A percentile compares a stretch with the other conserved stretches of the same genome.
Conservation (phyloP, 2,888 invertebrate genomes). For the Dioctria rufipes region DNA sequence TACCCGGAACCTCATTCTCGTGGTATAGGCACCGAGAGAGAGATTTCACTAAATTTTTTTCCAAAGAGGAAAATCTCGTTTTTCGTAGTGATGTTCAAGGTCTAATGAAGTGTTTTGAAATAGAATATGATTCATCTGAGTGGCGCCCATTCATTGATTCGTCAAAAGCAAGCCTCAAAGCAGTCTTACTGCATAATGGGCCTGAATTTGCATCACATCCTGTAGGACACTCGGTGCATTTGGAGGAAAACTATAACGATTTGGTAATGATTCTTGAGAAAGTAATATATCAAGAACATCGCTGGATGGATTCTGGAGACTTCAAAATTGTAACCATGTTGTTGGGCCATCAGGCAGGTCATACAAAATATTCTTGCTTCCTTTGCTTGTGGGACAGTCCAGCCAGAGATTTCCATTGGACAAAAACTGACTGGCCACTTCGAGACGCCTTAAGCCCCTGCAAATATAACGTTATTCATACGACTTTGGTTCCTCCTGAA, state of each 20-base stretch:
- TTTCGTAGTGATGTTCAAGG: not conserved
- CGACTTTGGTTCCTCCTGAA: not conserved
- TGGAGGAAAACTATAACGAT: not conserved
- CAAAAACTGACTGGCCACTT: not conserved
- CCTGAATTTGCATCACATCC: not conserved
- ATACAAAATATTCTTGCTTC: not conserved
- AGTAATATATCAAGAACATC: not conserved
- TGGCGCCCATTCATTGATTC: not conserved
- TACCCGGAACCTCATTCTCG: not conserved
- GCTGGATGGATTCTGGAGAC: not conserved
- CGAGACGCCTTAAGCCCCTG: not conserved
- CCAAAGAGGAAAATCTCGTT: too few relatives aligned
- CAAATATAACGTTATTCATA: not conserved
- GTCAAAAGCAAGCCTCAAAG: not conserved
- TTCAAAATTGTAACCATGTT: not conserved
- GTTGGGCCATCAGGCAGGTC: not conserved
- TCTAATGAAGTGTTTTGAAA: not conserved
- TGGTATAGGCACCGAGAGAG: not conserved
- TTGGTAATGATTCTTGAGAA: not conserved
- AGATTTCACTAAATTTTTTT: too few relatives aligned
- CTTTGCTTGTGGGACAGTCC: slow-evolving; percentile 13
- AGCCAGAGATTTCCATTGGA: slow-evolving; percentile 5
- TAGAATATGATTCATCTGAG: not conserved
- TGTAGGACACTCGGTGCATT: not conserved
- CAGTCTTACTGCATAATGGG: not conserved